Conservation (phyloP, 1,140 invertebrate species). For the Caenorhabditis remanei region DNA sequence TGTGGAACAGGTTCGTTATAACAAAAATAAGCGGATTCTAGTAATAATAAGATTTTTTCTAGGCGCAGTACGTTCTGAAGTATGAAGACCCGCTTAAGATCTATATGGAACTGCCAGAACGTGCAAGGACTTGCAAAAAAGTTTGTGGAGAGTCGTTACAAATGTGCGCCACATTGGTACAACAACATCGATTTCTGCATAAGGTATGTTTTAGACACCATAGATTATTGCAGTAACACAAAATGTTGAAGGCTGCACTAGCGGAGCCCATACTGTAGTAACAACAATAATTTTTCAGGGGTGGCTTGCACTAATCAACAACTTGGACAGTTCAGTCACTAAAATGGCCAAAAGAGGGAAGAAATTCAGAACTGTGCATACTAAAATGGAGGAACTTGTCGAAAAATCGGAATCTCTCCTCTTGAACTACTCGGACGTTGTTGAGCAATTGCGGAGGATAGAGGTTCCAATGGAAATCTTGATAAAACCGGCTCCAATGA, state of each 20-base stretch:
- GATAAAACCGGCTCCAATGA: slow-evolving; percentile 6
- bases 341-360: slow-evolving; percentile 16
- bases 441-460: slow-evolving; percentile 13
- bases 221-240: too few relatives aligned
- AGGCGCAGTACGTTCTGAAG: slow-evolving; percentile 38
- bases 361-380: background rate
- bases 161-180: slow-evolving; percentile 7
- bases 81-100: background rate
- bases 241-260: too few relatives aligned
- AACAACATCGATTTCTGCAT: slow-evolving; percentile 19
- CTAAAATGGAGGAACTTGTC: background rate
- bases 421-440: background rate
- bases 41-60: background rate
- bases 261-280: background rate
- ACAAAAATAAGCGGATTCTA: background rate
- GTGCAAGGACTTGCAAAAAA: background rate
- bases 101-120: slow-evolving; percentile 35
- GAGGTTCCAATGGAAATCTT: slow-evolving; percentile 16
- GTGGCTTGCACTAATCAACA: slow-evolving; percentile 18
- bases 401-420: slow-evolving; percentile 13
- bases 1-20: background rate
- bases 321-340: slow-evolving; percentile 3
- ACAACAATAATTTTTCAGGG: background rate
- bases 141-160: background rate
- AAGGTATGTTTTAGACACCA: background rate